Evolutionary conservation across 2,888 invertebrate species (phyloP).

Genomic region (Cheilosia vulpina): DNA sequence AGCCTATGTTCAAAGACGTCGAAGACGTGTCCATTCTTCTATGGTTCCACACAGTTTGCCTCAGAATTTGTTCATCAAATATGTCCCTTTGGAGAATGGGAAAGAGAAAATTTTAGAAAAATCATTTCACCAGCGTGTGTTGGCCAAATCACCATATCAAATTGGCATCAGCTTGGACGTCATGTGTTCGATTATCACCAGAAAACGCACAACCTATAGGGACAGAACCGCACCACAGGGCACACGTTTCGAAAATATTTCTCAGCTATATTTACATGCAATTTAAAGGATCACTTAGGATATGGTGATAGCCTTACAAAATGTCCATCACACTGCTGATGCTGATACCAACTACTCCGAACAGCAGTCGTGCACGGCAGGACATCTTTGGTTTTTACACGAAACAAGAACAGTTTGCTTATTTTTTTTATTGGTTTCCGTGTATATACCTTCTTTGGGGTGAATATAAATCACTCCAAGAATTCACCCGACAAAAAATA

Average conservation of each 20-base stretch:
- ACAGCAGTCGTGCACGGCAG: conserved; percentile 59
- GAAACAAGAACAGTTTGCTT: conserved; percentile 57
- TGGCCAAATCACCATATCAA: conserved; percentile 71
- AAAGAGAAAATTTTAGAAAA: conserved; percentile 22
- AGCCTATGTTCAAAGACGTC: background rate
- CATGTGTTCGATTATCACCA: conserved; percentile 73
- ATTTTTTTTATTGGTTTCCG: conserved; percentile 23
- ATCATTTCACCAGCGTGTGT: conserved; percentile 54
- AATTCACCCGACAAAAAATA: conserved; percentile 24
- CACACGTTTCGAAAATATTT: conserved; percentile 70
- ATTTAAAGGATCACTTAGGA: conserved; percentile 72
- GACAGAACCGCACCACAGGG: conserved; percentile 68
- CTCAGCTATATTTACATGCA: conserved; percentile 61
- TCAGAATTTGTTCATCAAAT: conserved; percentile 32
- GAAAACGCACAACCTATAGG: conserved; percentile 30
- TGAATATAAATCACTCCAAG: conserved; percentile 64
- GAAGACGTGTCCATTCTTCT: background rate
- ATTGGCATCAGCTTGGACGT: conserved; percentile 61
- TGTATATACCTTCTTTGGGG: conserved; percentile 34
- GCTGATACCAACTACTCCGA: conserved; percentile 34
- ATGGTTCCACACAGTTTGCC: conserved; percentile 35
- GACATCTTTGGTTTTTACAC: conserved; percentile 65
- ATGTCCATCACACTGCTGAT: conserved; percentile 67
- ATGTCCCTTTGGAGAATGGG: conserved; percentile 31
- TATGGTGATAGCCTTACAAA: conserved; percentile 66